phyloP scores from a whole-genome alignment of 1,140 invertebrate species.

The Drosophila pseudoananassae region DNA sequence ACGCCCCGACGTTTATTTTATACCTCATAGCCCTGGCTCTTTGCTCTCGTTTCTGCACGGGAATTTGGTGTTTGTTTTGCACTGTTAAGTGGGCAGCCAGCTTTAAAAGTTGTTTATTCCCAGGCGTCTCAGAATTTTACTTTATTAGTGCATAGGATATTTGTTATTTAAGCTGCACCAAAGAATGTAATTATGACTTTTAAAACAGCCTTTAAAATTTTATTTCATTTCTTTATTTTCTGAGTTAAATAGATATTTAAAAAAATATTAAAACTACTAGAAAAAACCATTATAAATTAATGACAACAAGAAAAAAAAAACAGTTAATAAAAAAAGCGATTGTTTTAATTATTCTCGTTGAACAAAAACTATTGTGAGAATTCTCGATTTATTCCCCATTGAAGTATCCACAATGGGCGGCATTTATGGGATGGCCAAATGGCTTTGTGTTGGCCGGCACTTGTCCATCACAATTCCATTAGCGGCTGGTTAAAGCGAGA shows the following conservation, averaged over 20 bases:
- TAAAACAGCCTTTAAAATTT: not conserved
- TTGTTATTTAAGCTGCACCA: not conserved
- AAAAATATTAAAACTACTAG: no score
- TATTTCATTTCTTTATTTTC: no score
- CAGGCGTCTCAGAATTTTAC: conserved; percentile 30
- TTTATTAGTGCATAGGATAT: no score
- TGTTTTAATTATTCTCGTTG: not conserved
- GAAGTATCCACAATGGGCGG: not conserved
- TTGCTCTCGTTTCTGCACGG: not conserved
- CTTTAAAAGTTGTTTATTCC: conserved; percentile 50
- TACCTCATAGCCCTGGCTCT: not conserved
- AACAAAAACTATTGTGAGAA: not conserved
- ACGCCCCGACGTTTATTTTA: not conserved
- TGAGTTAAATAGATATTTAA: no score
- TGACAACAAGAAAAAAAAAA: no score
- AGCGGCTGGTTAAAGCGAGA: conserved; percentile 38
- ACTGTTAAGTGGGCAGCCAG: conserved; percentile 57
- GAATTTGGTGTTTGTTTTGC: conserved; percentile 30
- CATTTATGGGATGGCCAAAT: not conserved
- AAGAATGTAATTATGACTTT: conserved; percentile 3
- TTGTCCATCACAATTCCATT: conserved; percentile 35
- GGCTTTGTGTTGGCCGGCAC: conserved; percentile 11
- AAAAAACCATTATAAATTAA: no score
- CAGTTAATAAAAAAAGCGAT: no score
- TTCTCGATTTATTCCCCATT: not conserved